These are phyloP conservation scores for Eupristina koningsbergeri DNA, from an alignment of 1,140 invertebrate species.

Conservation along the genomic window DNA sequence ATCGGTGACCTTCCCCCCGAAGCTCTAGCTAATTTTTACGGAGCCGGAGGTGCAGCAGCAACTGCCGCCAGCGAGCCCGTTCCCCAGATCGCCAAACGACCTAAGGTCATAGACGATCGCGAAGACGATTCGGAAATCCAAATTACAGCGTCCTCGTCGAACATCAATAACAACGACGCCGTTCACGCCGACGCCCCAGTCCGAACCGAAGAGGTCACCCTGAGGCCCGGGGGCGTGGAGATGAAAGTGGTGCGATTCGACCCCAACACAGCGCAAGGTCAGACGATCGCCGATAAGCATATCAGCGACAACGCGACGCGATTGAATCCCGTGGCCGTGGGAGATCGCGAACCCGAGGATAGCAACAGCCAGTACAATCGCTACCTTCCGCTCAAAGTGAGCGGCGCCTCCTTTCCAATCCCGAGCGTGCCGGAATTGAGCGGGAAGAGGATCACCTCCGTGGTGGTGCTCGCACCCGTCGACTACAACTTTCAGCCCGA, in stretches of 20 bases:
- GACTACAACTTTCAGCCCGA: conserved; percentile 76
- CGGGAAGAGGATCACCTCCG: conserved; percentile 83
- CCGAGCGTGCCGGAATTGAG: conserved; percentile 82
- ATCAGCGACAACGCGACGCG: conserved; percentile 82
- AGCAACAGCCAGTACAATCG: conserved; percentile 82
- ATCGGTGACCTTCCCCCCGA: conserved; percentile 88
- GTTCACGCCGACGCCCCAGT: conserved; percentile 55
- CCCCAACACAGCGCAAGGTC: conserved; percentile 81
- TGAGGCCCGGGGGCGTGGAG: conserved; percentile 78
- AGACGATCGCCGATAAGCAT: conserved; percentile 81
- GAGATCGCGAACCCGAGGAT: conserved; percentile 62
- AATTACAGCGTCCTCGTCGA: neutral
- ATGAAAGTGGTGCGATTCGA: conserved; percentile 89
- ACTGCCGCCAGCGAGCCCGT: conserved; percentile 79
- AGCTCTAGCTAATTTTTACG: conserved; percentile 87
- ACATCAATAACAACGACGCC: conserved; percentile 64
- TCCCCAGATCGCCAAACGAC: conserved; percentile 76
- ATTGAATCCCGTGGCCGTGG: conserved; percentile 82
- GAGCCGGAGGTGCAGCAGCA: conserved; percentile 80
- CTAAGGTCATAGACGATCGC: conserved; percentile 66
- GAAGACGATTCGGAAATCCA: conserved; percentile 65
- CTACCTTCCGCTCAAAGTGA: conserved; percentile 87
- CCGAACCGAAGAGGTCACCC: conserved; percentile 69
- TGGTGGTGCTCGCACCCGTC: conserved; percentile 87
- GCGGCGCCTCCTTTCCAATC: conserved; percentile 86